Evolutionary conservation across 2,113 vertebrate species (phyloP), one percentile per base, ranked within the genome.

Genomic region (Morone saxatilis): DNA sequence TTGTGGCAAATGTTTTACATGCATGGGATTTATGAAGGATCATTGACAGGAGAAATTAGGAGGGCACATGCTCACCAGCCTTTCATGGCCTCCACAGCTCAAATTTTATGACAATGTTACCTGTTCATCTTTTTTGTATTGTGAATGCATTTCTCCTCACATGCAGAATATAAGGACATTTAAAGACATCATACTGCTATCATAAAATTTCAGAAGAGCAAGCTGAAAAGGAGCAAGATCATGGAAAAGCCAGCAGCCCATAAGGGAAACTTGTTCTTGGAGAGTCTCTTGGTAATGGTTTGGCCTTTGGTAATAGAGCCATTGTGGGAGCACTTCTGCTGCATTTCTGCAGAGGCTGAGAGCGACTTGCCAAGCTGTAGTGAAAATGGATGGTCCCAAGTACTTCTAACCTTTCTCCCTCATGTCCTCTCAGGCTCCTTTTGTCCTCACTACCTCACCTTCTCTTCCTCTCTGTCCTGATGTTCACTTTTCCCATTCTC

Each of bases 401-500:
- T 56, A 51, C 57, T 43, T 83, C 25, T 36, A 43, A 56, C 69
- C 59, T 61, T 62, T 50, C n/a, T 80, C 71, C 62, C 57, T 77
- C 40, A 2, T 48, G 51, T 81, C 68, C 72, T 69, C 68, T 73
- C 54, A n/a, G 47, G 4, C 43, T 84, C 25, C n/a, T 51, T 72
- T 65, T 66, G 61, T 87, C 75, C 62, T 62, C 69, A 7, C 48
- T 19, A 22, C 63, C 63, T 69, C 60, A 12, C 68, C 40, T 50
- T 54, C 51, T 81, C 76, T 57, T n/a, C 62, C 47, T 43, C 31
- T 62, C 25, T 41, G 16, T 81, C 76, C 77, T 60, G 45, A 78
- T 31, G 69, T 59, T 74, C 80, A 61, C 71, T 59, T 54, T 63
- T 65, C 76, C 62, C 54, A 8, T 43, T 81, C 82, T 80, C 68